Base-by-base conservation (phyloP, 2,888 invertebrate species). In the Oligia latruncula region DNA sequence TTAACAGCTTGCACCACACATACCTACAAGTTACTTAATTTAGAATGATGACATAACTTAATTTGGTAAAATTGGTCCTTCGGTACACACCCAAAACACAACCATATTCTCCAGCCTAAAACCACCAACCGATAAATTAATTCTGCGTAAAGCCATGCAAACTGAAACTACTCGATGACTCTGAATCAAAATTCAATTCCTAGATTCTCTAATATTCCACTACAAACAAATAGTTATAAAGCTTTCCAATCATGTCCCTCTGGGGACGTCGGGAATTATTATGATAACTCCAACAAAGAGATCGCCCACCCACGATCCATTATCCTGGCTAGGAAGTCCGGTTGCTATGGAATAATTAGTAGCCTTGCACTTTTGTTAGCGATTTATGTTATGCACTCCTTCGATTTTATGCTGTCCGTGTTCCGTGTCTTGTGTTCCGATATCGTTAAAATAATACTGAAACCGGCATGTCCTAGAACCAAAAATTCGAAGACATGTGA, bases 261-360 rank as follows among this genome's bases (percentile, higher is more conserved):
- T 17, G n/a, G 29, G 65, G 62, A 29, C 46, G n/a, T 35, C 15
- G 15, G 82, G 68, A 82, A 84, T 81, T 84, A 87, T 67, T 77
- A 83, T 85, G 80, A 76, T n/a, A 80, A 87, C 29, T 70, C 71
- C 80, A 82, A 83, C 78, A 72, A 72, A 78, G 71, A 76, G 68
- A 81, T 71, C 67, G 83, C 17, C 87, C 88, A 87, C 88, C 85
- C 88, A 85, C 75, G 80, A 64, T 66, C 55, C 46, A 80, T 80
- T 83, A 64, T 78, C 66, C 80, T 77, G 73, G 77, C 80, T 85
- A 82, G 85, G 85, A 87, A 80, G 77, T 83, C 87, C 83, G 87
- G 78, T 70, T 55, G 29, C 71, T 64, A 74, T 55, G 20, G 82
- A 86, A 87, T 88, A 85, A 84, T 84, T 77, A 81, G 72, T n/a